Evolutionary conservation across 2,113 vertebrate species (phyloP).

Genomic region (Ia io): DNA sequence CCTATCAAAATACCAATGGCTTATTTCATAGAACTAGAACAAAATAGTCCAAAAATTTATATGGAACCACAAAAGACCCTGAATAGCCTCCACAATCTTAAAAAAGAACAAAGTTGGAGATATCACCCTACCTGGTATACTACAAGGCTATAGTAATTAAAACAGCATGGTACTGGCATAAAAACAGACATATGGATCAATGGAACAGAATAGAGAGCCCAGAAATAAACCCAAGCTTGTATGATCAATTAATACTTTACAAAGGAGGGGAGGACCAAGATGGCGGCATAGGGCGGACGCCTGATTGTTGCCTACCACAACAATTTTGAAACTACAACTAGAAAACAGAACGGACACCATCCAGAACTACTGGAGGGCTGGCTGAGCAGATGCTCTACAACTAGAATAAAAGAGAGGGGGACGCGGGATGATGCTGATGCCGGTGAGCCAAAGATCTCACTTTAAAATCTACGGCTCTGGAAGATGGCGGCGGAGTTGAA

Average conservation of each 20-base stretch:
- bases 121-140: neutral
- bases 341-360: too few relatives aligned
- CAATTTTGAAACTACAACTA: too few relatives aligned
- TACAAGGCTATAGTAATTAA: neutral
- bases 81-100: neutral
- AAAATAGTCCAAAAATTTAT: neutral
- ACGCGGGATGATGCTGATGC: too few relatives aligned
- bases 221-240: neutral
- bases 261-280: too few relatives aligned
- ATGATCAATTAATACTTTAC: neutral
- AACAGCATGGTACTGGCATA: neutral
- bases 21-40: neutral
- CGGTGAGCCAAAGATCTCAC: too few relatives aligned
- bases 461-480: too few relatives aligned
- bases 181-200: neutral
- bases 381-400: too few relatives aligned
- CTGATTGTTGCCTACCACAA: too few relatives aligned
- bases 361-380: too few relatives aligned
- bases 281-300: too few relatives aligned
- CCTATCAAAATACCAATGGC: neutral
- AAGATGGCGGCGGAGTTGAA: too few relatives aligned
- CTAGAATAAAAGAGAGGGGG: too few relatives aligned
- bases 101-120: neutral
- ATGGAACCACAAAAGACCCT: neutral
- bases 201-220: neutral